These are phyloP conservation scores for Gracilinanus agilis DNA, from an alignment of 2,113 vertebrate species.

Conservation along the genomic window DNA sequence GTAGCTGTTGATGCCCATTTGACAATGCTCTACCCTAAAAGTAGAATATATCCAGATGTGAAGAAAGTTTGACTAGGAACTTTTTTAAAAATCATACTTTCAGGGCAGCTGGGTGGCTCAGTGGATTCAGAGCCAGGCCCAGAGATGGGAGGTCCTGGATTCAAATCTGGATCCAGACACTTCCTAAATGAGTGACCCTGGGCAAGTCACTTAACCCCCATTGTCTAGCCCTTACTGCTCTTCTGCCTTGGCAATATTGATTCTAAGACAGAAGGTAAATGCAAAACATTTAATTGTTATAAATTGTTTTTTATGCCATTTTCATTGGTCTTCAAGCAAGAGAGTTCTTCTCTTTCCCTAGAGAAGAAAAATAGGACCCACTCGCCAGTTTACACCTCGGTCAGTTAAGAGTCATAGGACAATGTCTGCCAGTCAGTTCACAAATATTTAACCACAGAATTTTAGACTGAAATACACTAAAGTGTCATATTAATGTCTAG, in stretches of 20 bases:
- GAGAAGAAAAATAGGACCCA: neutral
- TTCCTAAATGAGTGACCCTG: too few relatives aligned
- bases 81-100: neutral
- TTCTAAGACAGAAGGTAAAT: neutral
- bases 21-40: neutral
- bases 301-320: neutral
- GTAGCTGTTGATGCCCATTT: neutral
- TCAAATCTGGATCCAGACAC: too few relatives aligned
- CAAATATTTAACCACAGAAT: neutral
- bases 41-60: neutral
- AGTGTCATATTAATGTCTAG: neutral
- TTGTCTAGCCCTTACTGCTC: too few relatives aligned
- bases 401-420: neutral
- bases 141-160: too few relatives aligned
- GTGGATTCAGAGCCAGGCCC: too few relatives aligned
- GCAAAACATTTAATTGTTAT: neutral
- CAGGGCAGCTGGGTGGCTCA: too few relatives aligned
- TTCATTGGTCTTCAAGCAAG: neutral
- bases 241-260: too few relatives aligned
- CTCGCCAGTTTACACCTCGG: neutral
- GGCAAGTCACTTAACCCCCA: too few relatives aligned
- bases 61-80: neutral
- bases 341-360: neutral
- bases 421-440: neutral
- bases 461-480: neutral